Evolutionary conservation across 1,140 invertebrate species (phyloP).

Genomic region (Drosophila tani): DNA sequence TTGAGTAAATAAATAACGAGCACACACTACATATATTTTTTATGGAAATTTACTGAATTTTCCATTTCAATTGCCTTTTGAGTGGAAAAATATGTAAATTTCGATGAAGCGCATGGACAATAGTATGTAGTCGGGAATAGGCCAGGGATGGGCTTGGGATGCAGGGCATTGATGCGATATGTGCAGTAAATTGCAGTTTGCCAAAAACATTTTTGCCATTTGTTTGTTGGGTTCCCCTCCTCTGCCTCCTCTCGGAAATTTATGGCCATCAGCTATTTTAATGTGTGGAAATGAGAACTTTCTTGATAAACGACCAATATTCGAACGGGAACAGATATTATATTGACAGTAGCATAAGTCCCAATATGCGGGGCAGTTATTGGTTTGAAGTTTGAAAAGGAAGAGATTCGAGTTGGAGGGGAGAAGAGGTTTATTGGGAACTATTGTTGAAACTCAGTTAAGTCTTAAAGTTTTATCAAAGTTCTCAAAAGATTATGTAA

Average conservation of each 20-base stretch:
- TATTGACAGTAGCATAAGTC: conserved; percentile 65
- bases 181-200: conserved; percentile 79
- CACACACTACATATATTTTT: conserved; percentile 33
- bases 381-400: neutral
- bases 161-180: conserved; percentile 57
- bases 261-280: conserved; percentile 68
- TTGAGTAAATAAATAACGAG: conserved; percentile 74
- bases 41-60: conserved; percentile 65
- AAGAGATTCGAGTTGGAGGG: neutral
- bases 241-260: conserved; percentile 38
- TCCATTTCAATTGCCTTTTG: conserved; percentile 78
- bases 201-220: conserved; percentile 79
- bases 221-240: conserved; percentile 12
- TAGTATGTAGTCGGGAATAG: conserved; percentile 42
- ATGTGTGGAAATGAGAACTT: conserved; percentile 78
- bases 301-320: conserved; percentile 61
- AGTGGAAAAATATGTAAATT: conserved; percentile 81
- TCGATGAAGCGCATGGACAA: conserved; percentile 51
- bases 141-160: conserved; percentile 20
- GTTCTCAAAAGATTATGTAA: no score
- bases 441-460: no score
- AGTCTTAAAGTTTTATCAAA: no score
- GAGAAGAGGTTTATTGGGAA: no score
- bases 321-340: conserved; percentile 43
- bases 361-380: conserved; percentile 45